Evolutionary conservation across 2,888 invertebrate genomes (phyloP), one percentile per base, ranked within the genome.

Genomic region (Orchesellides sinensis): DNA sequence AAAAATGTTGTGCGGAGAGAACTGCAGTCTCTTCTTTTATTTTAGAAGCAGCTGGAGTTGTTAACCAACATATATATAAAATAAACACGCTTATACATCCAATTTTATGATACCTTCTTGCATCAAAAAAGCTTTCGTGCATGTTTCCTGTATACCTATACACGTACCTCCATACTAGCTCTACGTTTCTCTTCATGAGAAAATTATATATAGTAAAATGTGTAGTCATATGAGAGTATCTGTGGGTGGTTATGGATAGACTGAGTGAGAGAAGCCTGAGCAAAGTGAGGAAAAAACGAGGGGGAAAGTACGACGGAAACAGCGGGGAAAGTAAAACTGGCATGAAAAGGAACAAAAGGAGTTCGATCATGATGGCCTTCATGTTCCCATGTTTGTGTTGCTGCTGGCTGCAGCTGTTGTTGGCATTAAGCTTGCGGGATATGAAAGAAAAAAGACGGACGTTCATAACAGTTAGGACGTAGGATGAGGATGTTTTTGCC

Each of bases 401-500:
- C 40, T 59, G 72, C 32, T 72, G 5, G 35, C 27, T 40, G 45
- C 23, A 40, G 59, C 70, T 29, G 69, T 69, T 69, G n/a, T n/a
- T n/a, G 52, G n/a, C 6, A 47, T n/a, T 5, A n/a, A 49, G 49
- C 19, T 69, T 68, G 35, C 10, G n/a, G 40, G 47, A 68, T 52
- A 68, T 17, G 21, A n/a, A 29, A 32, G 23, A 49, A 17, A 19
- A 19, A 19, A 47, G 8, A 21, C 19, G 49, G 19, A 49, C 8
- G 49, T 17, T 21, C 17, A 17, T 49, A 49, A 40, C 10, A 40
- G 40, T 49, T 49, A 17, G 19, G 21, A 19, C 19, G n/a, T n/a
- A n/a, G n/a, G n/a, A n/a, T n/a, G n/a, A n/a, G 98, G 98, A 98
- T 98, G 98, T 98, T 98, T 91, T 98, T 98, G 84, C 94, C 98